phyloP scores from a whole-genome alignment of 2,113 vertebrate genomes.

The Silurus asotus region DNA sequence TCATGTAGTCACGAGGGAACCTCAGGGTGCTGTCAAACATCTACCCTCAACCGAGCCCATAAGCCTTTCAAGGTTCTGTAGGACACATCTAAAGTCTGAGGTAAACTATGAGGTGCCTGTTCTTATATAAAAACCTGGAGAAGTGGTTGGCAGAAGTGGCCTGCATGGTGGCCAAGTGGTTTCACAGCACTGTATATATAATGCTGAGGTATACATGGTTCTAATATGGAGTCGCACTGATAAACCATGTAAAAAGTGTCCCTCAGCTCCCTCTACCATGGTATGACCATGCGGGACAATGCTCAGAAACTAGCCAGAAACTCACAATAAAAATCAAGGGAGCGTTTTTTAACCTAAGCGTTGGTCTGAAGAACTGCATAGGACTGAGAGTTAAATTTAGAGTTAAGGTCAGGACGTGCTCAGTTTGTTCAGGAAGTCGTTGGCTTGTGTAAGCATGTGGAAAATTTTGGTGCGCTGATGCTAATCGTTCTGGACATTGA shows the following conservation, averaged over 20 bases:
- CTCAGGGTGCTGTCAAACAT: not conserved
- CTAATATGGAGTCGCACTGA: not conserved
- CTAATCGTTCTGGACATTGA: slow-evolving; percentile 53
- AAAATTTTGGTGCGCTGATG: slow-evolving; percentile 30
- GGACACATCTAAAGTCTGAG: not conserved
- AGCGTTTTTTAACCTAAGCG: not conserved
- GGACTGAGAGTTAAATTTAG: slow-evolving; percentile 8
- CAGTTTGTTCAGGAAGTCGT: slow-evolving; percentile 30
- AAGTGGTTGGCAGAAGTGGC: not conserved
- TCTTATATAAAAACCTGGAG: not conserved
- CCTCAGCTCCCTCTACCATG: not conserved
- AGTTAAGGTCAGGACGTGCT: slow-evolving; percentile 12
- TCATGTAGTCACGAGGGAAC: not conserved
- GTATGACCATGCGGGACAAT: not conserved
- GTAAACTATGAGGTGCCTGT: not conserved
- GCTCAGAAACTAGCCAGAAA: not conserved
- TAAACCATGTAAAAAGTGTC: not conserved
- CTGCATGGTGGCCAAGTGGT: not conserved
- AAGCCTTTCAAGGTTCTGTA: not conserved
- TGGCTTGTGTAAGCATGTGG: slow-evolving; percentile 40
- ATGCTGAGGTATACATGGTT: not conserved
- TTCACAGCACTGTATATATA: slow-evolving; percentile 4
- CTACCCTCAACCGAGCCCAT: not conserved
- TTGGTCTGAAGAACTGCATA: not conserved
- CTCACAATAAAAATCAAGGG: not conserved